Base-by-base conservation (phyloP, 2,797 vertebrate species). In the Echeneis naucrates region DNA sequence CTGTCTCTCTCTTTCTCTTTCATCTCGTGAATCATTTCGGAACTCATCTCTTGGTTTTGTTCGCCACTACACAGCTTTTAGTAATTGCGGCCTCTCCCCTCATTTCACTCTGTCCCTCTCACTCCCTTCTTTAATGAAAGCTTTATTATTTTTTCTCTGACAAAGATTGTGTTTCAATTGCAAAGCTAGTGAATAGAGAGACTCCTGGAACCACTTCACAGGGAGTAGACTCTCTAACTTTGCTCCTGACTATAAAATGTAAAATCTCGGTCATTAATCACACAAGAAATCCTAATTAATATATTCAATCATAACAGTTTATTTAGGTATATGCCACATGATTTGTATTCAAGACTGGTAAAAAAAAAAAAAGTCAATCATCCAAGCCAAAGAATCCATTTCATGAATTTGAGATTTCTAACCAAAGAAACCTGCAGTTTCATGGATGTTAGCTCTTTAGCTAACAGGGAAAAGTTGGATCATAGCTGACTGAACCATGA, bases 111-210 rank as follows among this genome's bases (percentile, higher is more conserved):
- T 16, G 2, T 44, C 13, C 44, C 59, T 44, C 13, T 33, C 44
- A 55, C 16, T 44, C 9, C 52, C 32, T 44, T 13, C 40, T 63
- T 35, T 60, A 55, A 55, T 75, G 66, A 62, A 65, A 56, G 27
- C 11, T 66, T 40, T 63, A 33, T 53, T 67, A 44, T 68, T 75
- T 65, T 48, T 58, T 55, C 17, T 40, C 74, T 52, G 56, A 23
- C 44, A 58, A 71, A 53, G 35, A 6, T 40, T 68, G 30, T 42
- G 75, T 75, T 83, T 84, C 45, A 72, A 73, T 80, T 68, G 78
- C 32, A 24, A 67, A 52, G 61, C 21, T 71, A 60, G 1, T 23
- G 3, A 77, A 70, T 7, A 14, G 19, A 14, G 50, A 1, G 30
- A 62, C 27, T 53, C 16, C 58, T 4, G 4, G 19, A 82, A 53